A percentile compares a stretch with the other conserved stretches of the same genome.
Conservation (phyloP, 2,797 vertebrate species). For the Rhabdophis nuchalis region DNA sequence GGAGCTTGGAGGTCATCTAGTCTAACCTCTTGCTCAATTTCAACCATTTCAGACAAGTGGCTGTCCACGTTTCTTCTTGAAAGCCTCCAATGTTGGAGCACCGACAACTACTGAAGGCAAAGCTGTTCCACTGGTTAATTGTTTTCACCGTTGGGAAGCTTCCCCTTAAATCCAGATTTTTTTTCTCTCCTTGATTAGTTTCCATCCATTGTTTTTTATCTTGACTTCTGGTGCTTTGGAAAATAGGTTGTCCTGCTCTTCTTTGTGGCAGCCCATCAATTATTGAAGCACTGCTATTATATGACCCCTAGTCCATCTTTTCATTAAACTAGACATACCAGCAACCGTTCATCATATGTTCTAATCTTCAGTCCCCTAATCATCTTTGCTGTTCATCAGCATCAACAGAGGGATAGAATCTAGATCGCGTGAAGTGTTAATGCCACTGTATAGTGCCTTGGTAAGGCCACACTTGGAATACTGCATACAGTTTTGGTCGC, state of each 20-base stretch:
- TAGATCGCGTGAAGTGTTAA: no score
- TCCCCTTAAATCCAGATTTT: background rate
- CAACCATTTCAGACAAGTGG: background rate
- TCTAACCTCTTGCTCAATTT: background rate
- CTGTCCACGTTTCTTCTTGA: background rate
- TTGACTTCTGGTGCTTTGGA: background rate
- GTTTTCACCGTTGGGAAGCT: background rate
- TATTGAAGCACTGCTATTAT: background rate
- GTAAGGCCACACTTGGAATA: no score
- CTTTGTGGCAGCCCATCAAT: background rate
- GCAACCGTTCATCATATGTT: background rate
- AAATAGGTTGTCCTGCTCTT: background rate
- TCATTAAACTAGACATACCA: background rate
- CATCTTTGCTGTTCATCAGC: background rate
- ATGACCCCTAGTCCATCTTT: background rate
- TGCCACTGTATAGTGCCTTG: no score
- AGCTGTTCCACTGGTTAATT: background rate
- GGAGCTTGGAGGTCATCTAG: background rate
- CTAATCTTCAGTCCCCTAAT: background rate
- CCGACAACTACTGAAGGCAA: background rate
- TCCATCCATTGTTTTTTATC: background rate
- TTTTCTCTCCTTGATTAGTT: background rate
- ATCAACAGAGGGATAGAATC: no score
- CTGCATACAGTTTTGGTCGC: no score
- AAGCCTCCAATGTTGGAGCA: background rate